phyloP scores from a whole-genome alignment of 2,888 invertebrate species.

The Abscondita cerata region DNA sequence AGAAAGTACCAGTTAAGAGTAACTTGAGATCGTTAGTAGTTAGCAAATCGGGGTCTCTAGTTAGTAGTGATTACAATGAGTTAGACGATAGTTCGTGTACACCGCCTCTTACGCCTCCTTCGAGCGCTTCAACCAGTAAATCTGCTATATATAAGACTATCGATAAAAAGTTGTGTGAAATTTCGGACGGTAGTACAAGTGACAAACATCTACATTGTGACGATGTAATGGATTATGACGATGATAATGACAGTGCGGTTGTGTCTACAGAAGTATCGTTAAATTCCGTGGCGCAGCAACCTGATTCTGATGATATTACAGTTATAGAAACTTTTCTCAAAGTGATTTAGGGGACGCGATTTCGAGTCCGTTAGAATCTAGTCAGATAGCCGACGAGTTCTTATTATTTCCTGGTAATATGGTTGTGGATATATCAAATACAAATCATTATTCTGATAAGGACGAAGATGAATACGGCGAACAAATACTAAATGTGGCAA shows the following conservation, averaged over 20 bases:
- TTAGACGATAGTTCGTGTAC: conserved; percentile 66
- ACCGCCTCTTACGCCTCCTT: conserved; percentile 63
- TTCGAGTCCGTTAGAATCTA: conserved; percentile 66
- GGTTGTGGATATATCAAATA: conserved; percentile 65
- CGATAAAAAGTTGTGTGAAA: conserved; percentile 45
- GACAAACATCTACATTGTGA: conserved; percentile 60
- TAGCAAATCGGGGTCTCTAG: conserved; percentile 61
- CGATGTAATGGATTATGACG: conserved; percentile 66
- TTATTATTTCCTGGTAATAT: conserved; percentile 69
- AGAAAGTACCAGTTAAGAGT: conserved; percentile 57
- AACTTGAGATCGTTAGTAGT: conserved; percentile 55
- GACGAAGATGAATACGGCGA: conserved; percentile 46
- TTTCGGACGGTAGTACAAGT: conserved; percentile 46
- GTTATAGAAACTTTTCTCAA: conserved; percentile 65
- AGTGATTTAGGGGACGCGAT: conserved; percentile 65
- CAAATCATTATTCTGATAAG: conserved; percentile 64
- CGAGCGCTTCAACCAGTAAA: conserved; percentile 46
- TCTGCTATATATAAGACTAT: conserved; percentile 42
- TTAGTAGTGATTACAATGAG: conserved; percentile 67
- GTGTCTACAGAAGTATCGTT: conserved; percentile 66
- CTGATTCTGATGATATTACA: conserved; percentile 65
- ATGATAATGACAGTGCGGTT: conserved; percentile 65
- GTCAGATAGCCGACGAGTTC: conserved; percentile 67
- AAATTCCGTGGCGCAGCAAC: conserved; percentile 65
- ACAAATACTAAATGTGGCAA: conserved; percentile 52